These are phyloP conservation scores for Harpegnathos saltator DNA, from an alignment of 1,140 invertebrate genomes.

Conservation along the genomic window DNA sequence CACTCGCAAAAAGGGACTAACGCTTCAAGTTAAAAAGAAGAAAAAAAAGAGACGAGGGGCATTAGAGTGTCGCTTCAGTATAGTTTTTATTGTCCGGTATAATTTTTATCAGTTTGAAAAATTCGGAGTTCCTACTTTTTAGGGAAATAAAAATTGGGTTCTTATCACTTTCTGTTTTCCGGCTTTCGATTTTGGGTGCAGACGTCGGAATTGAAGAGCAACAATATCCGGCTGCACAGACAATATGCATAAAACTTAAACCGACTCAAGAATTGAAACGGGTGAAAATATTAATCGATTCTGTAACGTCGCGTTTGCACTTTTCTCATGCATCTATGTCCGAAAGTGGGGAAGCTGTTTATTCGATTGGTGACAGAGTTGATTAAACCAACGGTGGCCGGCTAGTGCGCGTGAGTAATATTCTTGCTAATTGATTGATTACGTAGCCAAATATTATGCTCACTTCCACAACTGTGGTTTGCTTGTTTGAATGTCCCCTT, in stretches of 20 bases:
- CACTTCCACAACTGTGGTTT: conserved; percentile 50
- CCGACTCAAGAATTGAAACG: too few relatives aligned
- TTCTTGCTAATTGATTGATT: conserved; percentile 77
- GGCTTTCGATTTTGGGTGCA: too few relatives aligned
- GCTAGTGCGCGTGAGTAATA: conserved; percentile 72
- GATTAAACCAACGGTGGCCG: conserved; percentile 73
- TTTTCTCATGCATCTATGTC: too few relatives aligned
- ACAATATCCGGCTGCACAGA: too few relatives aligned
- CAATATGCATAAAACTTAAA: too few relatives aligned
- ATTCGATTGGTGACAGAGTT: conserved; percentile 70
- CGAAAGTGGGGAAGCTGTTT: conserved; percentile 47
- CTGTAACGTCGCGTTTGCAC: too few relatives aligned
- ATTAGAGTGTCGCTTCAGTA: neutral
- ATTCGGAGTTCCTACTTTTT: neutral
- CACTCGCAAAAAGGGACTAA: conserved; percentile 63
- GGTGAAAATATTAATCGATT: too few relatives aligned
- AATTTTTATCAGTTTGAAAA: too few relatives aligned
- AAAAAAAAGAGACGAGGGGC: neutral
- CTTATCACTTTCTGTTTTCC: neutral
- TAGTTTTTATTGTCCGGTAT: conserved; percentile 1
- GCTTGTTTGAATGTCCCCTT: too few relatives aligned
- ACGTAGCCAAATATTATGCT: conserved; percentile 75
- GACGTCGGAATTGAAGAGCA: too few relatives aligned
- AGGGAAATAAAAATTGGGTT: neutral
- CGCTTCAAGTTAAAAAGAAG: conserved; percentile 40